These are phyloP conservation scores for Diabrotica virgifera DNA, from an alignment of 1,140 invertebrate species.

Conservation along the genomic window DNA sequence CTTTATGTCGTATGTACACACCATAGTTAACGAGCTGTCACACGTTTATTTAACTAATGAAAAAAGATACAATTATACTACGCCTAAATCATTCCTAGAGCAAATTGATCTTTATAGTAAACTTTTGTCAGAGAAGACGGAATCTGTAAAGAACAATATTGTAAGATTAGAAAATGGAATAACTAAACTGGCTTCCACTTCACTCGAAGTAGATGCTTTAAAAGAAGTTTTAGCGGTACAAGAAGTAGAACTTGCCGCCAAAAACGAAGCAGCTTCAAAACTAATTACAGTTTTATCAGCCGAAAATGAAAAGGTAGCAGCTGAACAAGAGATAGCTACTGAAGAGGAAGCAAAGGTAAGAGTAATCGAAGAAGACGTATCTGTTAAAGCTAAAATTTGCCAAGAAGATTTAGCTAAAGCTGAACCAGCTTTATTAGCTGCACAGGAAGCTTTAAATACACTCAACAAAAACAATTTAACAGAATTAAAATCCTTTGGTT, in stretches of 20 bases:
- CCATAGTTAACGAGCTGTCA: conserved; percentile 84
- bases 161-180: conserved; percentile 81
- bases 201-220: conserved; percentile 60
- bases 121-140: conserved; percentile 72
- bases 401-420: conserved; percentile 87
- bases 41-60: conserved; percentile 80
- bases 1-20: conserved; percentile 91
- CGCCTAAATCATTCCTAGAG: conserved; percentile 94
- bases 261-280: conserved; percentile 86
- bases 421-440: conserved; percentile 84
- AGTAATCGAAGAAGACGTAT: conserved; percentile 83
- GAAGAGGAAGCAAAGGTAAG: conserved; percentile 89
- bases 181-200: conserved; percentile 78
- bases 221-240: conserved; percentile 73
- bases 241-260: conserved; percentile 82
- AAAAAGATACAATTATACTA: conserved; percentile 92
- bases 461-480: conserved; percentile 92
- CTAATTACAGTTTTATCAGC: conserved; percentile 86
- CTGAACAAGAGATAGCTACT: conserved; percentile 77
- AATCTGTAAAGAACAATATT: conserved; percentile 77
- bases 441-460: conserved; percentile 87
- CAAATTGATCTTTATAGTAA: conserved; percentile 87
- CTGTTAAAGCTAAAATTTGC: conserved; percentile 80
- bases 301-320: conserved; percentile 86
- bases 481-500: conserved; percentile 91